These are phyloP conservation scores for Chiridota heheva DNA, from an alignment of 35 echinoderm and acorn worm genomes.

Conservation along the genomic window DNA sequence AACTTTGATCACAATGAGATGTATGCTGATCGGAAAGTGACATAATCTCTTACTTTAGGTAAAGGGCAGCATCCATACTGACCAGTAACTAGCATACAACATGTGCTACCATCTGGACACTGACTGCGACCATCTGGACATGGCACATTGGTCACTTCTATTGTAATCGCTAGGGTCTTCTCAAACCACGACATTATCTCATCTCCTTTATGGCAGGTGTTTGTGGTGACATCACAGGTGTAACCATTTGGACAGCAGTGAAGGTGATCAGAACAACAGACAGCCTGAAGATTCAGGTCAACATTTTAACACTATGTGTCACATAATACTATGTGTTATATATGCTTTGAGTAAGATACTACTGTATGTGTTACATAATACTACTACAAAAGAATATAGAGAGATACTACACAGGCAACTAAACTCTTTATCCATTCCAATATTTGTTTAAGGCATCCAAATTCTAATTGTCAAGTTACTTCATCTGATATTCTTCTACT, in stretches of 20 bases:
- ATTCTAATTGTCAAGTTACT: too few relatives aligned
- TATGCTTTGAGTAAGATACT: too few relatives aligned
- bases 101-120: constrained; percentile 65
- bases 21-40: neutral
- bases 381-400: too few relatives aligned
- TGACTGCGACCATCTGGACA: constrained; percentile 55
- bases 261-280: constrained; percentile 30
- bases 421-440: too few relatives aligned
- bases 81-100: constrained; percentile 49
- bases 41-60: constrained; percentile 13
- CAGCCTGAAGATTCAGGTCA: constrained; percentile 2
- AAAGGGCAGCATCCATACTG: constrained; percentile 64
- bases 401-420: too few relatives aligned
- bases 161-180: constrained; percentile 12
- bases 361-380: too few relatives aligned
- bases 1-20: neutral
- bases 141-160: neutral
- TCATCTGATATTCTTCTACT: too few relatives aligned
- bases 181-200: neutral
- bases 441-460: too few relatives aligned
- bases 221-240: constrained; percentile 24
- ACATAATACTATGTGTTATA: too few relatives aligned
- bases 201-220: constrained; percentile 9
- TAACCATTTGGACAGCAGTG: constrained; percentile 57
- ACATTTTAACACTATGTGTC: neutral